A percentile compares a stretch with the other conserved stretches of the same genome.
These are phyloP conservation scores for Holothuria scabra DNA, from an alignment of 53 echinoderm and acorn worm genomes.

Conservation along the genomic window DNA sequence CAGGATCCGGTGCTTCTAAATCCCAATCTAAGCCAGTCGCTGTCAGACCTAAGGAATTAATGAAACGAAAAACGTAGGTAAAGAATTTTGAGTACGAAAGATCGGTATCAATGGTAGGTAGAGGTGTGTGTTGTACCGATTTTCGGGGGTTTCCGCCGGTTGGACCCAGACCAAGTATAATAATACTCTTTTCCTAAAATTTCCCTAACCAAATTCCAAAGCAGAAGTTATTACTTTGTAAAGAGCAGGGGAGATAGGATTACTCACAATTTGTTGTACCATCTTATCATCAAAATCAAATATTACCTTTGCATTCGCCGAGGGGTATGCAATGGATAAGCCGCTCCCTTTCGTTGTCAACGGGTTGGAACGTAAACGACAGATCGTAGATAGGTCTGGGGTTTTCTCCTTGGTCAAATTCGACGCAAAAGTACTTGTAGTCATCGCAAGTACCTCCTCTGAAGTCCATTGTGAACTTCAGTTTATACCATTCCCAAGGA, in stretches of 20 bases:
- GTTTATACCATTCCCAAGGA: constrained; percentile 16
- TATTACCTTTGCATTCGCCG: neutral
- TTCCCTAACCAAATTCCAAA: too few relatives aligned
- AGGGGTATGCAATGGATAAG: constrained; percentile 27
- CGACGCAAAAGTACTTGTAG: constrained; percentile 32
- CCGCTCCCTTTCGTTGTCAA: constrained; percentile 13
- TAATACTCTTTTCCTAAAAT: too few relatives aligned
- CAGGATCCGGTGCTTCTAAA: neutral
- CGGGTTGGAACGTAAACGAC: neutral
- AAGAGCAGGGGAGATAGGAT: too few relatives aligned
- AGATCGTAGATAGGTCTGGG: constrained; percentile 4
- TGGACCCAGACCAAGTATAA: too few relatives aligned
- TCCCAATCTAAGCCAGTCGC: neutral
- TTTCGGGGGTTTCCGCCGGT: too few relatives aligned
- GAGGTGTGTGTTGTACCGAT: too few relatives aligned
- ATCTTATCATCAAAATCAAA: too few relatives aligned
- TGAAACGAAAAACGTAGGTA: too few relatives aligned
- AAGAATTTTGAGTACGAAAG: too few relatives aligned
- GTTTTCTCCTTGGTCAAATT: constrained; percentile 11
- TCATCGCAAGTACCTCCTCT: constrained; percentile 26
- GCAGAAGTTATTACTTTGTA: too few relatives aligned
- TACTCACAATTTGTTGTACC: too few relatives aligned
- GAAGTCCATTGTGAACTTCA: constrained; percentile 1
- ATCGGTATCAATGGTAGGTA: too few relatives aligned
- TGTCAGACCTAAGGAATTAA: neutral